Evolutionary conservation across 2,797 vertebrate genomes (phyloP), one percentile per base, ranked within the genome.

Genomic region (Cottoperca gobio): DNA sequence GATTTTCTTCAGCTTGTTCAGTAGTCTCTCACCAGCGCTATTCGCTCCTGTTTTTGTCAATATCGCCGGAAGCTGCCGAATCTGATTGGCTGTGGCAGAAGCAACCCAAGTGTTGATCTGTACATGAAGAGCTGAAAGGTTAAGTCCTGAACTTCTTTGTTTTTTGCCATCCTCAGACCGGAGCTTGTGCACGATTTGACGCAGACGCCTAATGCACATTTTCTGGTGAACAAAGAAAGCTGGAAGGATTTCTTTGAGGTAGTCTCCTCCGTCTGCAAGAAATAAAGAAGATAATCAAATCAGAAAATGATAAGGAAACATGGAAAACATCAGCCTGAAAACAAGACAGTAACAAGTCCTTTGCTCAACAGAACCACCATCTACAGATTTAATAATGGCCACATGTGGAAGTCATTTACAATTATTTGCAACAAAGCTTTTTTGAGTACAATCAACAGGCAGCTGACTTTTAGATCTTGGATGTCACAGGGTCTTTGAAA

Each of bases 161-260:
- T 0, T 54, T 1, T 0, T 49, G 1, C 16, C 4, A 0, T 24
- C 7, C 0, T n/a, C 4, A 0, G 52, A 9, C 0, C 53, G 71
- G 9, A 85, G 83, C 24, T 31, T 77, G 21, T 23, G n/a, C n/a
- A 81, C 19, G 3, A 94, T 21, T 0, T 58, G 79, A 8, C 75
- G 76, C 45, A 93, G 73, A 0, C 75, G 82, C 12, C 3, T 83
- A 0, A n/a, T 0, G 1, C 28, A 5, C 5, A 89, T 50, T 2
- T 42, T 76, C 1, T 91, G 83, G 65, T 86, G 86, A 1, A 16
- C 6, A 21, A 94, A 90, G 66, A 93, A 91, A 8, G 73, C 24
- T 0, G 84, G 82, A 10, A 94, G 39, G 64, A 94, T 78, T 42
- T 85, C 64, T 64, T 23, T 70, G 19, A 93, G 73, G 70, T 86